phyloP scores from a whole-genome alignment of 2,113 vertebrate genomes.

The Sinosuthora webbiana region DNA sequence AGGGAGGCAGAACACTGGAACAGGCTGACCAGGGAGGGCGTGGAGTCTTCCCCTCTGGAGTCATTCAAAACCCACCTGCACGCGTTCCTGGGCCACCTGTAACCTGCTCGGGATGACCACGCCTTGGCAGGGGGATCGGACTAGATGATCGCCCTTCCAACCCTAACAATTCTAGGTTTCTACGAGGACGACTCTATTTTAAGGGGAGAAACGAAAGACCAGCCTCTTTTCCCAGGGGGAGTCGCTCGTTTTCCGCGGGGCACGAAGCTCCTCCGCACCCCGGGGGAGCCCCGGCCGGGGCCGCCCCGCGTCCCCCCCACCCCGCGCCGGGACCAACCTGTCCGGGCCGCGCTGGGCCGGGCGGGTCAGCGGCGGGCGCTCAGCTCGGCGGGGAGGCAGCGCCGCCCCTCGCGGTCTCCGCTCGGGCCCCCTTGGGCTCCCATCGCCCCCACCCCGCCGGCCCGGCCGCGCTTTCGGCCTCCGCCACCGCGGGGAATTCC shows the following conservation, averaged over 20 bases:
- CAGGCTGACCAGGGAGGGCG: not conserved
- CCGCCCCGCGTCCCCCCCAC: not conserved
- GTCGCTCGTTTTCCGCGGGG: not conserved
- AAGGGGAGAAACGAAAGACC: not conserved
- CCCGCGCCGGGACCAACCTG: not conserved
- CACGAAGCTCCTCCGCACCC: not conserved
- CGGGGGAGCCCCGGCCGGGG: not conserved
- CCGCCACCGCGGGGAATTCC: not conserved
- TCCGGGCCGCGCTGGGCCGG: not conserved
- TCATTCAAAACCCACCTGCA: not conserved
- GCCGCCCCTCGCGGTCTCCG: not conserved
- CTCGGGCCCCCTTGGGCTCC: not conserved
- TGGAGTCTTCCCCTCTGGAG: not conserved
- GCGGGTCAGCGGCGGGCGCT: not conserved
- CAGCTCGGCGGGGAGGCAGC: not conserved
- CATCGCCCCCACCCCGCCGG: not conserved
- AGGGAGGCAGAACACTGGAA: not conserved
- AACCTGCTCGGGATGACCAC: not conserved
- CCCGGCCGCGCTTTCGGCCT: not conserved
- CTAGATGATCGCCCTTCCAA: not conserved
- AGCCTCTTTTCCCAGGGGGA: not conserved
- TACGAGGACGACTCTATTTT: rapidly evolving
- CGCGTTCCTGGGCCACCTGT: not conserved
- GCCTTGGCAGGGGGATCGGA: not conserved
- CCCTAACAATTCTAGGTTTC: not conserved